Conservation (phyloP, 1,140 invertebrate species). For the Procambarus clarkii region DNA sequence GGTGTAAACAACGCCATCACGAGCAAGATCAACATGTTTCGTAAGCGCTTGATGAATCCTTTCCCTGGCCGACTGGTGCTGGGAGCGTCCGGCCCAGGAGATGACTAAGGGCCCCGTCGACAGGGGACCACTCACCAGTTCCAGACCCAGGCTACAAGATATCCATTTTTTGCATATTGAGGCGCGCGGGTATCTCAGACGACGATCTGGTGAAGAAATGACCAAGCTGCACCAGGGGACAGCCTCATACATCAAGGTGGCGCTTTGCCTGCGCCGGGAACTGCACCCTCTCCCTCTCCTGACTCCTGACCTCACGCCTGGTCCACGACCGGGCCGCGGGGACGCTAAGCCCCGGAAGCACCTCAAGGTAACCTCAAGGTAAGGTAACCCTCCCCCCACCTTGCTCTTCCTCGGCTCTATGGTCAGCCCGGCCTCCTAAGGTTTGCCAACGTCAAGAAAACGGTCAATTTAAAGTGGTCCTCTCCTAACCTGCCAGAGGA, state of each 20-base stretch:
- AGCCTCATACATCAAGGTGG: constrained; percentile 39
- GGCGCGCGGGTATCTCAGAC: constrained; percentile 48
- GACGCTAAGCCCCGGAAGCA: too few species aligned
- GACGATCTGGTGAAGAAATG: constrained; percentile 60
- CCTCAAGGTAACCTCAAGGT: not conserved
- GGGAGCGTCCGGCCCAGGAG: not conserved
- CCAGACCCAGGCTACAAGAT: constrained; percentile 28
- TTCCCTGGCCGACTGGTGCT: too few species aligned
- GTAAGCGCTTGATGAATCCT: too few species aligned
- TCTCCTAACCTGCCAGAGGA: too few species aligned
- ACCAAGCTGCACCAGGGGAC: constrained; percentile 17
- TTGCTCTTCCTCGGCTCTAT: not conserved
- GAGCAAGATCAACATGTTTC: too few species aligned
- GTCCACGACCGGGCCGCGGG: too few species aligned
- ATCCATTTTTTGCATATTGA: constrained; percentile 56
- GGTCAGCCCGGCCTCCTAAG: too few species aligned
- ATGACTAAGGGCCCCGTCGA: constrained; percentile 15
- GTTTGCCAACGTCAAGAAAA: too few species aligned
- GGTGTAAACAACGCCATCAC: too few species aligned
- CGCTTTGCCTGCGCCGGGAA: constrained; percentile 7
- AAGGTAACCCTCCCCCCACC: not conserved
- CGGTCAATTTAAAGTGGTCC: too few species aligned
- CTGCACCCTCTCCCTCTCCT: not conserved
- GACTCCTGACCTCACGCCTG: not conserved
- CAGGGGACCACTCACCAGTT: constrained; percentile 13